Percentiles rank a stretch among this genome's conserved stretches.
Evolutionary conservation across 2,888 invertebrate species (phyloP).

Genomic region (Thyatira batis): DNA sequence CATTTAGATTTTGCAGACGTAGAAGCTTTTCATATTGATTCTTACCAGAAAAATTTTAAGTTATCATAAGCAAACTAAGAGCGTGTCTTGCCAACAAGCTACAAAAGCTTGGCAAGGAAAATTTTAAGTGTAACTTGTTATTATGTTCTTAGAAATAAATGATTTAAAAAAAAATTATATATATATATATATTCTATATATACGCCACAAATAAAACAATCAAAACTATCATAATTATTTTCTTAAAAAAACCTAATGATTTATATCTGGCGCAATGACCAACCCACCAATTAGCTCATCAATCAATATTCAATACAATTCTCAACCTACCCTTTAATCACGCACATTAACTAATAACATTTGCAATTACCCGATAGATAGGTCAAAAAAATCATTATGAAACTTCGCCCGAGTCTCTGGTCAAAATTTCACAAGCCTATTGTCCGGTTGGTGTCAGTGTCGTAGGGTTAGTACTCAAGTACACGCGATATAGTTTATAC

Average conservation of each 20-base stretch:
- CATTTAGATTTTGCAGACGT: no score
- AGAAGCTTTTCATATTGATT: no score
- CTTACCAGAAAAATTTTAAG: no score
- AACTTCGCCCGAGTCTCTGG: background rate
- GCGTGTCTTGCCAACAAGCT: no score
- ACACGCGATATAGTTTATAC: conserved; percentile 37
- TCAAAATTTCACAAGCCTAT: background rate
- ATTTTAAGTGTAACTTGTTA: no score
- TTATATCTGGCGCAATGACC: background rate
- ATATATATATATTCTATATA: no score
- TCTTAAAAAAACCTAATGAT: no score
- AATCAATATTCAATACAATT: background rate
- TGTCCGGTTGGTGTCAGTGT: conserved; percentile 3
- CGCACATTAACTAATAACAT: background rate
- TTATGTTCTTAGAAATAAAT: no score
- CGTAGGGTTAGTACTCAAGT: conserved; percentile 29
- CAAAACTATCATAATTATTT: no score
- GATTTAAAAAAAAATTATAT: no score
- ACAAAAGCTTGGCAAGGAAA: no score
- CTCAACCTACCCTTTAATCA: background rate
- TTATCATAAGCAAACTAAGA: no score
- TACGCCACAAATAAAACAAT: background rate
- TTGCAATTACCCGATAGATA: background rate
- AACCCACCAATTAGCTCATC: background rate
- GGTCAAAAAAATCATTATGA: background rate